Conservation (phyloP, 2,113 vertebrate species). For the Anser cygnoides region DNA sequence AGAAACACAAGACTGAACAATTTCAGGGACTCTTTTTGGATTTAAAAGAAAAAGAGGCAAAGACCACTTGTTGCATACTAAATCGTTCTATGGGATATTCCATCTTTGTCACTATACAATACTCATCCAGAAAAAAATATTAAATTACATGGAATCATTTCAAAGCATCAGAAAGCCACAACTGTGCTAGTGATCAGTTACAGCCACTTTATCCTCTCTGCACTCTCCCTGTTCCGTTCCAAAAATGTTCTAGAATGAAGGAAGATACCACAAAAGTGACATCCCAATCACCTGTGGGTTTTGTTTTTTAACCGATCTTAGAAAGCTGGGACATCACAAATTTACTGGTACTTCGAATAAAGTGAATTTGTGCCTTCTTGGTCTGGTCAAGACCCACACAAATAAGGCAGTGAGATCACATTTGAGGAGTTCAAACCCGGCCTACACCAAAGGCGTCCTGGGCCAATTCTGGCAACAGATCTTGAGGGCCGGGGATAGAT, state of each 20-base stretch:
- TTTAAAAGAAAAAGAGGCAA: not conserved
- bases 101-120: not conserved
- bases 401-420: not conserved
- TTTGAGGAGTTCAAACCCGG: constrained; percentile 13
- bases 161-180: constrained; percentile 5
- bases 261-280: not conserved
- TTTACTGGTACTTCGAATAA: not conserved
- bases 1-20: not conserved
- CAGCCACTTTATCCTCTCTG: not conserved
- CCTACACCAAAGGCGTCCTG: constrained; percentile 7
- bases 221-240: not conserved
- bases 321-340: not conserved
- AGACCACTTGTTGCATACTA: not conserved
- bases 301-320: not conserved
- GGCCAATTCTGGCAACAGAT: constrained; percentile 53
- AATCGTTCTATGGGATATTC: not conserved
- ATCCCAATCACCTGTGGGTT: not conserved
- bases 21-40: not conserved
- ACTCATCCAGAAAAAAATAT: not conserved
- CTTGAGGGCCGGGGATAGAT: constrained; percentile 30
- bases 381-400: not conserved
- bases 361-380: not conserved
- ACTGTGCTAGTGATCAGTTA: not conserved
- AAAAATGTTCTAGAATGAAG: constrained; percentile 4
- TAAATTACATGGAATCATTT: not conserved